phyloP scores from a whole-genome alignment of 2,797 vertebrate genomes.

The Sebastes minor region DNA sequence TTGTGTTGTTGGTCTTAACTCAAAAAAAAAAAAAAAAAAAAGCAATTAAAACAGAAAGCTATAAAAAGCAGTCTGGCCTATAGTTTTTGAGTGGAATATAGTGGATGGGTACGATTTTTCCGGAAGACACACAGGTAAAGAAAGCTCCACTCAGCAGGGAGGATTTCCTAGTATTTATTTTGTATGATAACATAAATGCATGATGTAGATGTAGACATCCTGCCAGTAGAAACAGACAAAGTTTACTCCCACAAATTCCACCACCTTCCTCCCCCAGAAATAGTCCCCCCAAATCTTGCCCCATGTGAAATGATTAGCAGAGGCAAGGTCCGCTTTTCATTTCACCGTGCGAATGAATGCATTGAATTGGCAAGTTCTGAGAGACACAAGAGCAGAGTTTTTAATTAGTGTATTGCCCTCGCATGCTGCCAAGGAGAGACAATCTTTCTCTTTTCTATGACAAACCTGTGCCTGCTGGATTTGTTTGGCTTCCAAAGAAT shows the following conservation, averaged over 20 bases:
- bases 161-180: background rate
- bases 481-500: slow-evolving; percentile 43
- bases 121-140: background rate
- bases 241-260: background rate
- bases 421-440: slow-evolving; percentile 46
- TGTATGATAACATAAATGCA: background rate
- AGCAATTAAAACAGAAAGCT: slow-evolving; percentile 4
- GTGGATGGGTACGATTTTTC: background rate
- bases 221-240: background rate
- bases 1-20: background rate
- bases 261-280: slow-evolving; percentile 7
- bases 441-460: slow-evolving; percentile 35
- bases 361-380: slow-evolving; percentile 60
- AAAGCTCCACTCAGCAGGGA: background rate
- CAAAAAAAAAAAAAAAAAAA: background rate
- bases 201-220: background rate
- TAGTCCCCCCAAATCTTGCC: slow-evolving; percentile 42
- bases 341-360: slow-evolving; percentile 49
- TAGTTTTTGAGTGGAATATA: background rate
- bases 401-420: slow-evolving; percentile 72
- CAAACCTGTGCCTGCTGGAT: slow-evolving; percentile 23
- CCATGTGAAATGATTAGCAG: slow-evolving; percentile 62
- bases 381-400: slow-evolving; percentile 58
- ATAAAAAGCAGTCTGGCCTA: slow-evolving; percentile 2
- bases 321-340: slow-evolving; percentile 57